Evolutionary conservation across 2,113 vertebrate species (phyloP).

Genomic region (Neotragus moschatus): DNA sequence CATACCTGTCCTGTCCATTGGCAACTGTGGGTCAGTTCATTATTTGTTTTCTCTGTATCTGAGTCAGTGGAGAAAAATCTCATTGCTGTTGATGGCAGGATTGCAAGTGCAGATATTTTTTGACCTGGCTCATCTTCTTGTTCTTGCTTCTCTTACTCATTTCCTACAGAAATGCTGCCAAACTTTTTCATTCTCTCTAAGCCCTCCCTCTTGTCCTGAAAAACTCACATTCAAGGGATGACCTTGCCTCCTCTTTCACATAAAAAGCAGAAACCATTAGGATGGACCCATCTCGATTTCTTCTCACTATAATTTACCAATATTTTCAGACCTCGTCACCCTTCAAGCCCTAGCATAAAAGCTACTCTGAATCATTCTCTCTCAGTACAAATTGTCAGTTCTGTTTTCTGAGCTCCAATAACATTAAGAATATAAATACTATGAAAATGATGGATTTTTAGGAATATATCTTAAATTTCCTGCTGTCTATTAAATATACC

Average conservation of each 20-base stretch:
- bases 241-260: neutral
- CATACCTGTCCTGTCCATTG: neutral
- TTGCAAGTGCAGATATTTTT: neutral
- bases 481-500: neutral
- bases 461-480: neutral
- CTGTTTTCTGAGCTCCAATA: neutral
- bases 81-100: neutral
- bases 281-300: neutral
- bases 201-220: neutral
- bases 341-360: neutral
- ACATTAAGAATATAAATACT: neutral
- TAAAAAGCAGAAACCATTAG: neutral
- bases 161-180: neutral
- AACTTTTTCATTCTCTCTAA: neutral
- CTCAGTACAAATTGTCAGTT: neutral
- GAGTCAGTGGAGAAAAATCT: neutral
- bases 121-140: neutral
- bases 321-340: neutral
- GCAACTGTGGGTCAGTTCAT: neutral
- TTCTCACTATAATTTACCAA: neutral
- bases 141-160: neutral
- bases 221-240: neutral
- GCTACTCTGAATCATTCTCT: neutral
- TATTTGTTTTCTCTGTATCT: neutral
- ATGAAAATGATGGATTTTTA: neutral